phyloP scores from a whole-genome alignment of 2,113 vertebrate genomes.

The Felis chaus region DNA sequence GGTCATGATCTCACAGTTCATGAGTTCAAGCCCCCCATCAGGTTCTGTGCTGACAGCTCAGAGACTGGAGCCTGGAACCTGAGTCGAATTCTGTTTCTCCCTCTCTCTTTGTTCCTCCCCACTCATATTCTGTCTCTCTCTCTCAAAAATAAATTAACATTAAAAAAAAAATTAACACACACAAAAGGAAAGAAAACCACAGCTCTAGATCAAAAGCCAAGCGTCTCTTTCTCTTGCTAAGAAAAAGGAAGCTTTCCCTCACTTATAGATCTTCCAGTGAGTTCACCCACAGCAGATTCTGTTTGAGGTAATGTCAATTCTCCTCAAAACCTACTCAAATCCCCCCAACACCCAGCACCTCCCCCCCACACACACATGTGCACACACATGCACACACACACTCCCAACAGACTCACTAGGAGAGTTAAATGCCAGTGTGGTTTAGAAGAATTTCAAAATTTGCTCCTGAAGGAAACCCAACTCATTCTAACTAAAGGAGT shows the following conservation, averaged over 20 bases:
- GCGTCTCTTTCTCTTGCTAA: neutral
- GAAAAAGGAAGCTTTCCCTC: neutral
- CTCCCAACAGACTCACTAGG: no score
- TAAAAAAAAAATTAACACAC: no score
- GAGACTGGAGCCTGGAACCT: no score
- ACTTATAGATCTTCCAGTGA: neutral
- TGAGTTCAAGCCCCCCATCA: no score
- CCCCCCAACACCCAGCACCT: neutral
- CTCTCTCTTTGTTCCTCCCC: no score
- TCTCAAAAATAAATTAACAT: no score
- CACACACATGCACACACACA: neutral
- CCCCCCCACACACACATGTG: neutral
- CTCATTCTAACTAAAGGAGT: neutral
- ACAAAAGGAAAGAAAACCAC: neutral
- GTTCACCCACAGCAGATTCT: neutral
- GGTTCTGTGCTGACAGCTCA: no score
- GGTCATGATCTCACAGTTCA: no score
- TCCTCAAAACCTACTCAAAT: neutral
- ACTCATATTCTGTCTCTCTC: no score
- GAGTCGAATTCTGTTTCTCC: no score
- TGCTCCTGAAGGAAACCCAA: neutral
- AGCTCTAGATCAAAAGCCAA: neutral
- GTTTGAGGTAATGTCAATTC: neutral
- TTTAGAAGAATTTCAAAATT: neutral
- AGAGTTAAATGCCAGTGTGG: neutral